Conservation (phyloP, 2,888 invertebrate genomes). For the Agrypnus murinus region DNA sequence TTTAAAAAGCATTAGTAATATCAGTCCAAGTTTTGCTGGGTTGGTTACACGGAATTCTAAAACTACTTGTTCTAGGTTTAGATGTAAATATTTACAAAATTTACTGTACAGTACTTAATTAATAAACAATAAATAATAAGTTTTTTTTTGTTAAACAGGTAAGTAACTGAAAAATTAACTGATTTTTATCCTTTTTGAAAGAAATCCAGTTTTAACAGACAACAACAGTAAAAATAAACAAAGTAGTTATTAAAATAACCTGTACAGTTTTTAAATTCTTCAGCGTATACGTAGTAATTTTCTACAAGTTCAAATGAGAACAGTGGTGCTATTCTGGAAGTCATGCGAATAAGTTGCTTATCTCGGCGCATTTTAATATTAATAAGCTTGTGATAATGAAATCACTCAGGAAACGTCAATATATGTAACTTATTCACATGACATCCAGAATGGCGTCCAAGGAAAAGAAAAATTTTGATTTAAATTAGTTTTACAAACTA, state of each 20-base stretch:
- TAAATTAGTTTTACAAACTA: too few relatives aligned
- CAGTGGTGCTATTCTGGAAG: too few relatives aligned
- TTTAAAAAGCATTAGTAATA: slow-evolving; percentile 62
- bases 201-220: slow-evolving; percentile 34
- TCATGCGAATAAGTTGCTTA: too few relatives aligned
- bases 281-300: slow-evolving; percentile 52
- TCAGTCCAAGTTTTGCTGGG: slow-evolving; percentile 68
- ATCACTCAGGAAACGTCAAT: too few relatives aligned
- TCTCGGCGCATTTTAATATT: too few relatives aligned
- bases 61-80: slow-evolving; percentile 55
- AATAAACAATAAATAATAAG: slow-evolving; percentile 40
- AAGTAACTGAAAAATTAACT: slow-evolving; percentile 35
- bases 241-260: slow-evolving; percentile 40
- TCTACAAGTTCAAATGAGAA: slow-evolving; percentile 55
- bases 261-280: slow-evolving; percentile 47
- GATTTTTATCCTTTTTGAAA: slow-evolving; percentile 29
- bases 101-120: slow-evolving; percentile 58
- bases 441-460: too few relatives aligned
- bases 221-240: slow-evolving; percentile 60
- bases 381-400: too few relatives aligned
- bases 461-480: too few relatives aligned
- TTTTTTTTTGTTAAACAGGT: slow-evolving; percentile 30
- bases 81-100: slow-evolving; percentile 58
- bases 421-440: too few relatives aligned
- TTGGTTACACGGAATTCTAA: slow-evolving; percentile 61